Percentiles rank a stretch among this genome's conserved stretches.
Conservation (phyloP, 1,140 invertebrate genomes). For the Sycobia sp. region DNA sequence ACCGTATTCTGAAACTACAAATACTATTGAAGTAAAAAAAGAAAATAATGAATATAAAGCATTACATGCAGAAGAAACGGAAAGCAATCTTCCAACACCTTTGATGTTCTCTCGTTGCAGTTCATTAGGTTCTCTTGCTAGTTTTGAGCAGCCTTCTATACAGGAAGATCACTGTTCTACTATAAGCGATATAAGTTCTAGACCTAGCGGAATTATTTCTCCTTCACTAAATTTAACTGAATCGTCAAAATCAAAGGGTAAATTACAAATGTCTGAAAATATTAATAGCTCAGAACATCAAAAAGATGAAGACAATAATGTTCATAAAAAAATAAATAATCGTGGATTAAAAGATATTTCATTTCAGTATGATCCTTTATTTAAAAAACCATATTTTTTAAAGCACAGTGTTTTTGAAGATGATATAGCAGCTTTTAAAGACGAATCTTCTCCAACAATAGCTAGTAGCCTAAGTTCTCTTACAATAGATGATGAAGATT, state of each 20-base stretch:
- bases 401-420: constrained; percentile 76
- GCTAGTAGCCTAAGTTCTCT: constrained; percentile 81
- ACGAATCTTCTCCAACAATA: constrained; percentile 78
- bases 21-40: no score
- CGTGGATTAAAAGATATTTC: not conserved
- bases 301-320: not conserved
- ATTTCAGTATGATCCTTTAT: constrained; percentile 10
- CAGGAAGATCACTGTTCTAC: constrained; percentile 86
- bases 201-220: constrained; percentile 87
- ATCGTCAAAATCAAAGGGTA: constrained; percentile 83
- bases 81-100: no score
- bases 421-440: constrained; percentile 76
- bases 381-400: constrained; percentile 16
- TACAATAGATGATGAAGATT: constrained; percentile 64
- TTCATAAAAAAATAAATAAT: not conserved
- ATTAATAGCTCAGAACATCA: not conserved
- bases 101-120: constrained; percentile 92
- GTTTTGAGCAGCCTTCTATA: constrained; percentile 79
- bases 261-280: not conserved
- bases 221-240: constrained; percentile 71
- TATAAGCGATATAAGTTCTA: constrained; percentile 87
- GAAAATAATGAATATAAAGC: no score
- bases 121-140: constrained; percentile 86
- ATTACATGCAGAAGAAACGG: no score
- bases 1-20: no score